A percentile compares a stretch with the other conserved stretches of the same genome.
Evolutionary conservation across 1,140 invertebrate genomes (phyloP).

Genomic region (Saccostrea glomerata): DNA sequence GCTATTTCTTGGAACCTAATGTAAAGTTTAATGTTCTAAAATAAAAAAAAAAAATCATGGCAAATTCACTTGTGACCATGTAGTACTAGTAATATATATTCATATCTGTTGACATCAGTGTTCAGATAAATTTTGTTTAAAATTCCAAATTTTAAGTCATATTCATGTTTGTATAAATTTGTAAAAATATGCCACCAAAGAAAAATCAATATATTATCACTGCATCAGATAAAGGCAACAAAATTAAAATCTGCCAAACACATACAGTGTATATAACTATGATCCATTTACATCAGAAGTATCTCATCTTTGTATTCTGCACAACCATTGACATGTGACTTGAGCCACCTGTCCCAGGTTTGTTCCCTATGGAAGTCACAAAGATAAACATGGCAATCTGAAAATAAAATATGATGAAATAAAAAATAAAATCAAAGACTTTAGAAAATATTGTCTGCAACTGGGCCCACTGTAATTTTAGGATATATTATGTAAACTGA

Average conservation of each 20-base stretch:
- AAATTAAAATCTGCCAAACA: background rate
- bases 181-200: background rate
- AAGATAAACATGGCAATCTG: background rate
- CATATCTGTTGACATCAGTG: background rate
- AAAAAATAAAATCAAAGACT: too few species aligned
- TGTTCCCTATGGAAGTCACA: slow-evolving; percentile 53
- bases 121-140: background rate
- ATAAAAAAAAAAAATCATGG: background rate
- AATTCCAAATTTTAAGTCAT: background rate
- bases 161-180: background rate
- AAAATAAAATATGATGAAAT: slow-evolving; percentile 25
- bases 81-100: background rate
- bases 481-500: too few species aligned
- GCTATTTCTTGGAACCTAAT: slow-evolving; percentile 39
- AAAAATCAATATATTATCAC: background rate
- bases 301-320: background rate
- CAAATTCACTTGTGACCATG: too few species aligned
- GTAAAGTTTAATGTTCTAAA: background rate
- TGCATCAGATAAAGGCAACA: background rate
- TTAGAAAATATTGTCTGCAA: too few species aligned
- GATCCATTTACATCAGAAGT: slow-evolving; percentile 21
- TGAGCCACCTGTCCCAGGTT: slow-evolving; percentile 46
- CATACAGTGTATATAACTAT: background rate
- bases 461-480: too few species aligned
- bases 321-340: slow-evolving; percentile 21